Conservation (phyloP, 2,888 invertebrate genomes). For the Osmoderma eremita region DNA sequence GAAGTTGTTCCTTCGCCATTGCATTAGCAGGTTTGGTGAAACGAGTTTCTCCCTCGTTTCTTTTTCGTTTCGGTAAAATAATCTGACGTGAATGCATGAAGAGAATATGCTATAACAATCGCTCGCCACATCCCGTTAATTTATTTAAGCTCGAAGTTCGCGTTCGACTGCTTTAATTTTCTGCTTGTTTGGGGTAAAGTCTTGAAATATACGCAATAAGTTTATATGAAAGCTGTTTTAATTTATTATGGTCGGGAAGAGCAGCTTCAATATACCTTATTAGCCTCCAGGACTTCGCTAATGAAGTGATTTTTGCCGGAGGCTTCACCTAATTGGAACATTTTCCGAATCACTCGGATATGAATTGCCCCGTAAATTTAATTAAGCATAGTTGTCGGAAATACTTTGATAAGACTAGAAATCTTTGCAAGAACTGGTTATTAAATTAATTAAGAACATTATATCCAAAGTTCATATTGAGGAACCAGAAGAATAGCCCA, state of each 20-base stretch:
- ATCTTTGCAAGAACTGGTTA: too few relatives aligned
- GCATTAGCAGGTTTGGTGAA: background rate
- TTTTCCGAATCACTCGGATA: too few relatives aligned
- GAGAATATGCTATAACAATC: background rate
- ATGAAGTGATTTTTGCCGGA: background rate
- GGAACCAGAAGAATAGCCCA: too few relatives aligned
- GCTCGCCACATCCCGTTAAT: background rate
- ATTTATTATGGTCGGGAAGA: constrained; percentile 1
- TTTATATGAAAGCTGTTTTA: constrained; percentile 3
- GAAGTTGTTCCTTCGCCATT: background rate
- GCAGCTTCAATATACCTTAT: constrained; percentile 8
- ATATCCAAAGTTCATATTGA: too few relatives aligned
- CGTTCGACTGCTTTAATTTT: constrained; percentile 10
- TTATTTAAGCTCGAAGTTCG: constrained; percentile 11
- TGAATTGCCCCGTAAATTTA: too few relatives aligned
- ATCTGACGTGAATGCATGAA: constrained; percentile 1
- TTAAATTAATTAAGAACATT: too few relatives aligned
- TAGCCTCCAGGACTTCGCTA: background rate
- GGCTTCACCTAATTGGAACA: too few relatives aligned
- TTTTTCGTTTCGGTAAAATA: background rate
- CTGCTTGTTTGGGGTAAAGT: background rate
- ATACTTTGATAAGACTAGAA: too few relatives aligned
- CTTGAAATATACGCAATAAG: background rate
- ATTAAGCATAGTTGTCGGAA: too few relatives aligned
- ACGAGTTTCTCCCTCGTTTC: constrained; percentile 3